Percentiles rank a stretch among this genome's conserved stretches.
Evolutionary conservation across 2,888 invertebrate species (phyloP).

Genomic region (Strigamia crassipes): DNA sequence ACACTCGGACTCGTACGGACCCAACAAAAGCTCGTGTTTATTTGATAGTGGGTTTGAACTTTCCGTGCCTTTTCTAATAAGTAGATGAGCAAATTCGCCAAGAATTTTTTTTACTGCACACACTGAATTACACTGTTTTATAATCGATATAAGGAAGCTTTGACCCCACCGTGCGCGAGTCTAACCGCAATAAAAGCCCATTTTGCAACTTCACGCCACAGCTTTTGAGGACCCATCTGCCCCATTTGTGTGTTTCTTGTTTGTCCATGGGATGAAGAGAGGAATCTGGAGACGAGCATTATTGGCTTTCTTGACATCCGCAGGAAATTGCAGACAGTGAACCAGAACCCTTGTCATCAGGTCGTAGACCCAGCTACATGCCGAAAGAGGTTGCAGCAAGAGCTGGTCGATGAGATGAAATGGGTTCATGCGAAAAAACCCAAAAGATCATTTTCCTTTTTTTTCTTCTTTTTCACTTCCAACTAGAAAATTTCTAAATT

Average conservation of each 20-base stretch:
- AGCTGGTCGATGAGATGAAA: constrained; percentile 35
- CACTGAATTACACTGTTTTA: constrained; percentile 34
- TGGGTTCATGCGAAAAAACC: constrained; percentile 6
- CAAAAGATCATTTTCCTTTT: constrained; percentile 1
- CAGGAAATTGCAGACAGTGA: constrained; percentile 42
- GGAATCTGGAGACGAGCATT: constrained; percentile 40
- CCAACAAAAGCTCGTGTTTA: constrained; percentile 15
- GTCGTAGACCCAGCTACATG: constrained; percentile 38
- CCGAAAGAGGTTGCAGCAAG: constrained; percentile 36
- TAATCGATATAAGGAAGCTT: constrained; percentile 20
- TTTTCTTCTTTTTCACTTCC: background rate
- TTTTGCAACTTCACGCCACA: constrained; percentile 37
- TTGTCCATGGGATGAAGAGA: constrained; percentile 40
- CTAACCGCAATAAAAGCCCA: constrained; percentile 38
- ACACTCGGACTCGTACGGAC: constrained; percentile 20
- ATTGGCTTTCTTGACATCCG: constrained; percentile 42
- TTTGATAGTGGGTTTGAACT: constrained; percentile 37
- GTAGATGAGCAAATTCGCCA: background rate
- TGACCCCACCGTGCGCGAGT: constrained; percentile 19
- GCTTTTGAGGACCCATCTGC: constrained; percentile 42
- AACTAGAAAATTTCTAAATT: background rate
- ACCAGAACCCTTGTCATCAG: constrained; percentile 42
- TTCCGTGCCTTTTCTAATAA: constrained; percentile 1
- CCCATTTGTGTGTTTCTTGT: constrained; percentile 42
- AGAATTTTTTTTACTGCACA: background rate